Base-by-base conservation (phyloP, 2,797 vertebrate genomes). In the Leptatherina wallacei region DNA sequence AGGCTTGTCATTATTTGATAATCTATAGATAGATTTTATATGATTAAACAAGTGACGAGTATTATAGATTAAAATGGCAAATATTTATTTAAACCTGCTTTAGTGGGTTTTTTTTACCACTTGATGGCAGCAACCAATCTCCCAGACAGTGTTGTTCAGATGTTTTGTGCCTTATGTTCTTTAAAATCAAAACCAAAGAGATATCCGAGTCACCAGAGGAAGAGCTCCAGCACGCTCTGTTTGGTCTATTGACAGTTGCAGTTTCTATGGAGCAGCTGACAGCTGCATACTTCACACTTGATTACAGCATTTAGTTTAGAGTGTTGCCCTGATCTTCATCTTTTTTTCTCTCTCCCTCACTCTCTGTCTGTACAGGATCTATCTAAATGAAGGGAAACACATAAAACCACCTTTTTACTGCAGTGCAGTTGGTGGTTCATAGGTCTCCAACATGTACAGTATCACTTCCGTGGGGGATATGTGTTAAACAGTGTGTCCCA, bases 221-320 rank as follows among this genome's bases (percentile, higher is more conserved):
- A 58, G 52, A 64, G 73, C 38, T 78, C 38, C 35, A 49, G 38
- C 38, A 33, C 51, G 62, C 59, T 76, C 49, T 83, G 65, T 73
- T 55, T 79, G 71, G 68, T 55, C 68, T 69, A 4, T 68, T 66
- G 73, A 30, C 27, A 40, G 42, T 54, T 59, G 12, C 33, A 22
- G 60, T 80, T 86, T 86, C 81, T 66, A 71, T 86, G 81, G 56
- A 80, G 74, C 85, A 88, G 89, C 85, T 90, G 88, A 83, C 85
- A 89, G 89, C 86, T 90, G 88, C 88, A 65, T 56, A 71, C 83
- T 89, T 87, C 63, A 78, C 74, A 63, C 68, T 74, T 40, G 55
- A 78, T 72, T 73, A 65, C 72, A 66, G 69, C 78, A 65, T 80
- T 85, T 83, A 47, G 61, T 57, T 35, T 59, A 9, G 71, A 83